A percentile compares a stretch with the other conserved stretches of the same genome.
Conservation (phyloP, 1,140 invertebrate species). For the Diploscapter pachys region DNA sequence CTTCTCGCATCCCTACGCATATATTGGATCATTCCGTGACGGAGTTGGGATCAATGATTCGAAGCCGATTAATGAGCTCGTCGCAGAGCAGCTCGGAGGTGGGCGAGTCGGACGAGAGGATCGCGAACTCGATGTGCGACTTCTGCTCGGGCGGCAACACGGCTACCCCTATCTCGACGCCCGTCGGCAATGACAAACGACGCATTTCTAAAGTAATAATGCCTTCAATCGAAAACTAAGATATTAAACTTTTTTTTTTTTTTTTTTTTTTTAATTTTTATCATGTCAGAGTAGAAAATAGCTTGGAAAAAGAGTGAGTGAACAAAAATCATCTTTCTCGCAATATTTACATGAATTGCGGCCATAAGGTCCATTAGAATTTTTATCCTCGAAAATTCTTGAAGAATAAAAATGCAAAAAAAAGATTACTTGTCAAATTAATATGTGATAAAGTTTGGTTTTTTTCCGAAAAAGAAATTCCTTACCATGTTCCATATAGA, state of each 20-base stretch:
- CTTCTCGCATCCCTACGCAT: too few species aligned
- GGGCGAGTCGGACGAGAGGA: conserved; percentile 19
- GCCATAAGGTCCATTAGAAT: too few species aligned
- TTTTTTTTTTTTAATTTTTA: neutral
- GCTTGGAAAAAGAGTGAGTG: neutral
- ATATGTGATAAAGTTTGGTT: neutral
- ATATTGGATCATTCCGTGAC: too few species aligned
- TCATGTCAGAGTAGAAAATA: conserved; percentile 3
- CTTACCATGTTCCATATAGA: conserved; percentile 21
- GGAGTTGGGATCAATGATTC: conserved; percentile 11
- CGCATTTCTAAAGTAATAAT: conserved; percentile 18
- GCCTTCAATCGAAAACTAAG: neutral
- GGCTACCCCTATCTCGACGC: conserved; percentile 33
- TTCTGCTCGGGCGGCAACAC: conserved; percentile 25
- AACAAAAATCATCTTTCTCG: neutral
- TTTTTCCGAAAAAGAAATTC: neutral
- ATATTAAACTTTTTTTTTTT: neutral
- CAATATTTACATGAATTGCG: neutral
- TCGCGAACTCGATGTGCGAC: conserved; percentile 32
- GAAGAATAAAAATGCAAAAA: too few species aligned
- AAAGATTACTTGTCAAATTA: neutral
- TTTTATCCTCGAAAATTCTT: too few species aligned
- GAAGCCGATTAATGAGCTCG: conserved; percentile 16
- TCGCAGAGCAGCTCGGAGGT: conserved; percentile 20
- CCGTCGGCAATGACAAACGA: conserved; percentile 24